These are phyloP conservation scores for Kryphioiulus occultus DNA, from an alignment of 2,888 invertebrate species.

Conservation along the genomic window DNA sequence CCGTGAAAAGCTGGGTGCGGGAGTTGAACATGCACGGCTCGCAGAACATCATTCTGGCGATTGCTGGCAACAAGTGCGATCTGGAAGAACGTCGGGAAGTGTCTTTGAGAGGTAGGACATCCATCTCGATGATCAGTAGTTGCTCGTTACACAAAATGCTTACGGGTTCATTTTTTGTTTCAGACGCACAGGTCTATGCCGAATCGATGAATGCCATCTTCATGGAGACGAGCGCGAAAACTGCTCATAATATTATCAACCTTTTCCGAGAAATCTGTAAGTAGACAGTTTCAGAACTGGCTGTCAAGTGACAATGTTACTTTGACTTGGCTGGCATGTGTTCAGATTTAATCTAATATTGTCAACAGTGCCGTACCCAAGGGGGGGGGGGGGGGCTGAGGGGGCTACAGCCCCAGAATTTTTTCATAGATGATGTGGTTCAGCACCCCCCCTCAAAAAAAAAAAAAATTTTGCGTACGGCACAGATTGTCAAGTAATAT, in stretches of 20 bases:
- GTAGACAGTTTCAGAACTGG: conserved; percentile 47
- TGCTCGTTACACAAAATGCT: not conserved
- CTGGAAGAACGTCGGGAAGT: conserved; percentile 62
- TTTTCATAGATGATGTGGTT: too few relatives aligned
- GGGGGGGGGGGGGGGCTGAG: too few relatives aligned
- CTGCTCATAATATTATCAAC: conserved; percentile 61
- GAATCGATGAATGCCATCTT: conserved; percentile 61
- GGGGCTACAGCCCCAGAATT: too few relatives aligned
- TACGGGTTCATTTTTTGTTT: not conserved
- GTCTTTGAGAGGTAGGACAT: conserved; percentile 58
- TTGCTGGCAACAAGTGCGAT: conserved; percentile 64
- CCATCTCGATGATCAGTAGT: not conserved
- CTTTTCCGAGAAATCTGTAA: conserved; percentile 62
- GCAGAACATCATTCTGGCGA: conserved; percentile 61
- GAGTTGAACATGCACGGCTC: conserved; percentile 62
- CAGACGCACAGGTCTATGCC: conserved; percentile 62
- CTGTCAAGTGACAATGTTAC: not conserved
- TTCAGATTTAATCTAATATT: too few relatives aligned
- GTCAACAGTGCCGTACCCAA: too few relatives aligned
- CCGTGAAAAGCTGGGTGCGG: conserved; percentile 62
- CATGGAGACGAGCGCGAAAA: conserved; percentile 64
- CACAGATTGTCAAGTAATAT: too few relatives aligned
- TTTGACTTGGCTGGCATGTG: too few relatives aligned
- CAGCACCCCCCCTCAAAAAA: too few relatives aligned
- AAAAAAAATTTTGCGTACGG: too few relatives aligned